Percentiles rank a stretch among this genome's conserved stretches.
phyloP scores from a whole-genome alignment of 1,140 invertebrate genomes.

The Drosophila lacteicornis region DNA sequence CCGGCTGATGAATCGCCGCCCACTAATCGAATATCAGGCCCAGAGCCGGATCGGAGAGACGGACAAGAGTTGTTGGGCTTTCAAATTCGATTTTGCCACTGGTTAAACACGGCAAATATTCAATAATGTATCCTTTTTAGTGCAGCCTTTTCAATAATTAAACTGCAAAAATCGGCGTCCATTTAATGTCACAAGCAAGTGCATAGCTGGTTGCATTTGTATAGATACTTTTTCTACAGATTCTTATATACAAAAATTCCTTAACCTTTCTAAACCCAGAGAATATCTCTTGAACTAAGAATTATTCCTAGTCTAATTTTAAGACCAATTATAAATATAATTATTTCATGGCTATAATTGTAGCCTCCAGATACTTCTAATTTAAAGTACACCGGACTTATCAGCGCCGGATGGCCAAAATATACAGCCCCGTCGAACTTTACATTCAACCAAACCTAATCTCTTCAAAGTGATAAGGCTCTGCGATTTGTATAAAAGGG shows the following conservation, averaged over 20 bases:
- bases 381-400: background rate
- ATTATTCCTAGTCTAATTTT: background rate
- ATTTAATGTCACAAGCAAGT: background rate
- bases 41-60: constrained; percentile 2
- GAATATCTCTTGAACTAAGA: too few species aligned
- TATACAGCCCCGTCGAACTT: background rate
- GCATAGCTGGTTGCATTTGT: too few species aligned
- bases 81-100: background rate
- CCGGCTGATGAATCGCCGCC: constrained; percentile 36
- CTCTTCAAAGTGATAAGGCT: constrained; percentile 1
- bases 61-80: background rate
- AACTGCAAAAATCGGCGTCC: background rate
- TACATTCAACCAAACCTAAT: constrained; percentile 1
- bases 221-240: background rate
- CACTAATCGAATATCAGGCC: constrained; percentile 38
- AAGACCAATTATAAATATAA: background rate
- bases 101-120: background rate
- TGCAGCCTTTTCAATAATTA: background rate
- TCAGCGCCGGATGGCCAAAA: background rate
- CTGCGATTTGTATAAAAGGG: constrained; percentile 8
- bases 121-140: background rate
- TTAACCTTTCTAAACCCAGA: too few species aligned
- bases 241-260: background rate
- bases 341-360: background rate
- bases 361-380: background rate